phyloP scores from a whole-genome alignment of 2,888 invertebrate genomes.

The Acronicta aceris region DNA sequence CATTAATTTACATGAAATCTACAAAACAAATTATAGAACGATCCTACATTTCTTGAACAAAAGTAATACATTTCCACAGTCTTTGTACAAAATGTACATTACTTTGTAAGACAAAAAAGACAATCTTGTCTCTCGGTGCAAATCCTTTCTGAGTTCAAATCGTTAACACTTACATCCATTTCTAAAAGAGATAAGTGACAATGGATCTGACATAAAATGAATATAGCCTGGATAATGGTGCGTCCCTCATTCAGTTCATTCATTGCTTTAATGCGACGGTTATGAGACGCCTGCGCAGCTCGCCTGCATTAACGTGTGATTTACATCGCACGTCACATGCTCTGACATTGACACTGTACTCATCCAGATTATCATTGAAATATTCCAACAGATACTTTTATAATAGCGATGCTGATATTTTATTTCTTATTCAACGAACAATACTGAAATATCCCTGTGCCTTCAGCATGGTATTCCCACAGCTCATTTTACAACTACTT shows the following conservation, averaged over 20 bases:
- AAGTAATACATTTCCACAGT: neutral
- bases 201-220: constrained; percentile 68
- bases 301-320: constrained; percentile 45
- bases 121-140: neutral
- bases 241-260: constrained; percentile 61
- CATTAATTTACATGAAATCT: too few relatives aligned
- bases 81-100: neutral
- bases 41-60: too few relatives aligned
- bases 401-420: constrained; percentile 19
- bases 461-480: constrained; percentile 37
- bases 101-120: constrained; percentile 1
- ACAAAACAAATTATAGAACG: too few relatives aligned
- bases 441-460: neutral
- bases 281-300: constrained; percentile 63
- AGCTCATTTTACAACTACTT: constrained; percentile 42
- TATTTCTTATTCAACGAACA: constrained; percentile 3
- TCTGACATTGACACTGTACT: constrained; percentile 48
- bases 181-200: constrained; percentile 59
- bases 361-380: constrained; percentile 33
- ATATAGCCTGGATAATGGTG: constrained; percentile 68
- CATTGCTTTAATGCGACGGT: constrained; percentile 64
- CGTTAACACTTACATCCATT: constrained; percentile 33
- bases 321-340: constrained; percentile 46
- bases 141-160: constrained; percentile 16
- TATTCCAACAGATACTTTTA: constrained; percentile 15